Base-by-base conservation (phyloP, 2,888 invertebrate species). In the Liopterus haemorrhoidalis region DNA sequence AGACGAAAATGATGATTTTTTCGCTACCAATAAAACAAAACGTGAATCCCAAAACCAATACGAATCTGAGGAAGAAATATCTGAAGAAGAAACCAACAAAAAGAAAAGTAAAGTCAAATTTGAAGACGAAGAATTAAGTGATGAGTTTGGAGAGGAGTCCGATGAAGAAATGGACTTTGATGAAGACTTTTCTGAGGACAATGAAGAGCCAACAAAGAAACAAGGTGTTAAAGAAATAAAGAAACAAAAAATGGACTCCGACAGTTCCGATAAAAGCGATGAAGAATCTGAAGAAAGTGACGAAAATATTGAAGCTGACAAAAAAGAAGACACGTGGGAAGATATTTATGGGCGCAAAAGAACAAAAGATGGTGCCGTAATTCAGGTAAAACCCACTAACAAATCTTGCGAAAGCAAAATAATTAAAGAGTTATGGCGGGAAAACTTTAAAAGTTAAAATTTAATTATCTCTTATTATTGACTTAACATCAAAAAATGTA, bases 321-420 rank as follows among this genome's bases (percentile, higher is more conserved):
- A 45, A 28, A 49, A 43, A 35, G 15, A 19, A 43, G 44, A 49
- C 25, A 60, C 65, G 5, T 85, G 84, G 82, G 91, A 95, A 72
- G 95, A 96, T 70, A 95, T 96, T 62, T 95, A 96, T 68, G 95
- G 95, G 0, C 74, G 94, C 47, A 76, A 83, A 54, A 75, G 90
- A 54, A 85, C 86, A 61, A 79, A 80, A 58, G 75, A 84, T 54
- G 95, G 95, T 2, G 82, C 85, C 62, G 64, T 94, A 52, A 69
- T 93, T 31, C 70, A 72, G 58, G 80, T 79, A 65, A 62, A 57
- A n/a, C n/a, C n/a, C n/a, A n/a, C n/a, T n/a, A n/a, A 57, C 22
- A 19, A 28, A 47, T 41, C 28, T 41, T 36, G 8, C n/a, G 27
- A 11, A 18, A 43, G 18, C 19, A 2, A 14, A 15, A 32, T 32